Evolutionary conservation across 1,140 invertebrate species (phyloP), one percentile per base, ranked within the genome.

Genomic region (Solenopsis fugax): DNA sequence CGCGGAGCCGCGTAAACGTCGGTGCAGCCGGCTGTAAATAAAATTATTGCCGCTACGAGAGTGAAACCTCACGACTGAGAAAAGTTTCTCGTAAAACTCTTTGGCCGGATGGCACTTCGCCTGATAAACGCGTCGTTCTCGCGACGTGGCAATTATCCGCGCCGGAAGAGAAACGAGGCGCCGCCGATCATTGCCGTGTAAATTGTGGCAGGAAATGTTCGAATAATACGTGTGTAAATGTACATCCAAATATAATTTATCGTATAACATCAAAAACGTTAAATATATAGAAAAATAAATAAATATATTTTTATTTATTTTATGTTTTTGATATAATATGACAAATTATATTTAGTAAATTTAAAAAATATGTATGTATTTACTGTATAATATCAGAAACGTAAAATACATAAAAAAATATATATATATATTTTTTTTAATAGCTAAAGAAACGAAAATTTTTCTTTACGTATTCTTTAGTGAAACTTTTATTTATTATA

Each of bases 31-130:
- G 77, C 29, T 87, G 89, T 65, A 89, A 90, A 90, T 90, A 80
- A 89, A 90, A 90, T 90, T 90, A 90, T 90, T 87, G 62, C 45
- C 62, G 37, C 45, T 50, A 56, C 78, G 65, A 62, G 80, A 84
- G 62, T 60, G 67, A 84, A 84, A 84, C 69, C 80, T 84, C 24
- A 41, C 24, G 45, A 71, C 80, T 84, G 80, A 84, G 80, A 73
- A 75, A 73, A 84, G 69, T 84, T 73, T 73, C 80, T 84, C 80
- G 80, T 84, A 84, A 84, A 84, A 84, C 54, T 84, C 80, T 73
- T 73, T 41, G 41, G 52, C 67, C 80, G 80, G 80, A 50, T 82
- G 69, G 78, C 52, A 82, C 52, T 48, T 45, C 18, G 37, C 69
- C 24, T 84, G 80, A 84, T 60, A 73, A 84, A 84, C 24, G 52